Evolutionary conservation across 2,113 vertebrate species (phyloP).

Genomic region (Perca fluviatilis): DNA sequence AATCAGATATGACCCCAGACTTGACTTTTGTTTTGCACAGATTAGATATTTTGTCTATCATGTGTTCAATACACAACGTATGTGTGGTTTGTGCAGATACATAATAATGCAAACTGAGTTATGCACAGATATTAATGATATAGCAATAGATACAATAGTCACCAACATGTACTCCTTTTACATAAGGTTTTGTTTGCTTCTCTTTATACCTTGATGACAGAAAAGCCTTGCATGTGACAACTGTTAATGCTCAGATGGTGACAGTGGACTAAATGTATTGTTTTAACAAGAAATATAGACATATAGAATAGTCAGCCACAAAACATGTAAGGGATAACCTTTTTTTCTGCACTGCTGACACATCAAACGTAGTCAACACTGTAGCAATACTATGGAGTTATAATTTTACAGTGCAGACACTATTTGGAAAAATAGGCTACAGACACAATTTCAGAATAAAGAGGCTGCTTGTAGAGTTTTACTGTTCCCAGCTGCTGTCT

Average conservation of each 20-base stretch:
- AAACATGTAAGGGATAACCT: background rate
- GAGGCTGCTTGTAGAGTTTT: constrained; percentile 57
- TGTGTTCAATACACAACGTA: background rate
- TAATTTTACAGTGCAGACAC: constrained; percentile 33
- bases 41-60: background rate
- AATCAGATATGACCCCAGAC: background rate
- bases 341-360: constrained; percentile 4
- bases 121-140: background rate
- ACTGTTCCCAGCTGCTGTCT: constrained; percentile 72
- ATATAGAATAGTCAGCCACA: background rate
- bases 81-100: background rate
- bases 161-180: background rate
- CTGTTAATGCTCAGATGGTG: background rate
- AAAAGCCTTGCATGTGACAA: background rate
- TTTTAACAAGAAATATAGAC: no score
- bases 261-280: background rate
- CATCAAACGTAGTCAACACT: constrained; percentile 16
- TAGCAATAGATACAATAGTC: background rate
- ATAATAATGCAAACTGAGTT: background rate
- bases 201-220: background rate
- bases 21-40: background rate
- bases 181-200: background rate
- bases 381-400: background rate
- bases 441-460: constrained; percentile 64
- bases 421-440: constrained; percentile 47